Conservation (phyloP, 1,140 invertebrate genomes). For the Metopolophium dirhodum region DNA sequence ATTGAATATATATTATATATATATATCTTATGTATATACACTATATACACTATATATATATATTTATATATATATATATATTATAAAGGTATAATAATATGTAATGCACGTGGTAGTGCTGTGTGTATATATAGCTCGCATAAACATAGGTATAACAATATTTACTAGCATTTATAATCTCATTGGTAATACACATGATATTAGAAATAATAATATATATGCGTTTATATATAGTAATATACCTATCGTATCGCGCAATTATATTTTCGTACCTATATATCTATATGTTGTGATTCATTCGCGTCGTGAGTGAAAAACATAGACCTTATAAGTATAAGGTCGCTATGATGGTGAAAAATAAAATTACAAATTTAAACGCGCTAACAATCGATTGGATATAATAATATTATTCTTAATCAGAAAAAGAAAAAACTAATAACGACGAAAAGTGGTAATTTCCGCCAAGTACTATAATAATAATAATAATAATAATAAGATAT, state of each 20-base stretch:
- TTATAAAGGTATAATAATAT: background rate
- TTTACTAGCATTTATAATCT: no score
- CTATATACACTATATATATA: background rate
- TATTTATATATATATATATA: background rate
- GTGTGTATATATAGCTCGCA: background rate
- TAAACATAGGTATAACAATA: background rate
- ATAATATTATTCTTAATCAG: background rate
- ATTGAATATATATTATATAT: background rate
- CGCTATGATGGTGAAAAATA: background rate
- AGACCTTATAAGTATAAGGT: no score
- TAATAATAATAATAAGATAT: background rate
- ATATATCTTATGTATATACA: no score
- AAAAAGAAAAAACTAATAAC: background rate
- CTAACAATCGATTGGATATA: background rate
- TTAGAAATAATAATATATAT: background rate
- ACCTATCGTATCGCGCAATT: background rate
- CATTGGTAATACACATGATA: background rate
- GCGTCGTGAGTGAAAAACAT: background rate
- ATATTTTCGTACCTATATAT: no score
- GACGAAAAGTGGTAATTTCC: background rate
- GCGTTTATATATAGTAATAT: no score
- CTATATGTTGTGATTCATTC: background rate
- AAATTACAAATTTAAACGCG: background rate
- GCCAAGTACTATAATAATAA: background rate
- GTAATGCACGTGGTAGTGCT: no score